A percentile compares a stretch with the other conserved stretches of the same genome.
These are phyloP conservation scores for Sphecodes monilicornis DNA, from an alignment of 2,888 invertebrate species.

Conservation along the genomic window DNA sequence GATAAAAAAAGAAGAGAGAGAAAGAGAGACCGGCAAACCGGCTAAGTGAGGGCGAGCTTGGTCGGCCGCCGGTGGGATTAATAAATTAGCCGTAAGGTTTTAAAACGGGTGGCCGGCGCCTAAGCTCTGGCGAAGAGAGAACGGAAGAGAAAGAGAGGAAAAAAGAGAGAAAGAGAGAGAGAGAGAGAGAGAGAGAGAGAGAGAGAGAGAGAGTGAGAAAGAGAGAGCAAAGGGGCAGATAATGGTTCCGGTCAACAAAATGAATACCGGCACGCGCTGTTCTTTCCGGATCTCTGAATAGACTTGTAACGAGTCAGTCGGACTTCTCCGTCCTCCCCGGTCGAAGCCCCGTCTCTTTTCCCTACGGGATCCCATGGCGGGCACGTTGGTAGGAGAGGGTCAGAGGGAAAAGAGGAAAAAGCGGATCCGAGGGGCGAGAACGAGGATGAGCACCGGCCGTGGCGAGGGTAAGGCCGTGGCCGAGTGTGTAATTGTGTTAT, in stretches of 20 bases:
- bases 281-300: conserved; percentile 83
- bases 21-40: conserved; percentile 23
- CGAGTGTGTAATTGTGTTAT: conserved; percentile 84
- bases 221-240: conserved; percentile 70
- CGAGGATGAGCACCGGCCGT: conserved; percentile 72
- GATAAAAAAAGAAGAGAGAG: conserved; percentile 54
- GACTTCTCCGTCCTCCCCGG: conserved; percentile 67
- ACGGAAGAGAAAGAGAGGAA: conserved; percentile 53
- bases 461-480: conserved; percentile 75
- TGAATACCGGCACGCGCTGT: conserved; percentile 83
- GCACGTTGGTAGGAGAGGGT: conserved; percentile 60
- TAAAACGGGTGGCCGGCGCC: conserved; percentile 68
- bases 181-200: conserved; percentile 49
- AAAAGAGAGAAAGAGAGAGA: conserved; percentile 44
- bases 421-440: conserved; percentile 73
- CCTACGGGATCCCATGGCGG: conserved; percentile 58
- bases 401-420: conserved; percentile 72
- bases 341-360: conserved; percentile 42
- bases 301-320: conserved; percentile 83
- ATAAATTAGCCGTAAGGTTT: conserved; percentile 81
- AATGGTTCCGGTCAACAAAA: conserved; percentile 83
- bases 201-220: conserved; percentile 44
- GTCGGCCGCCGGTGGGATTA: conserved; percentile 73
- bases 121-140: conserved; percentile 47
- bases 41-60: conserved; percentile 64